These are phyloP conservation scores for Tromatobia lineatoria DNA, from an alignment of 2,888 invertebrate genomes.

Conservation along the genomic window DNA sequence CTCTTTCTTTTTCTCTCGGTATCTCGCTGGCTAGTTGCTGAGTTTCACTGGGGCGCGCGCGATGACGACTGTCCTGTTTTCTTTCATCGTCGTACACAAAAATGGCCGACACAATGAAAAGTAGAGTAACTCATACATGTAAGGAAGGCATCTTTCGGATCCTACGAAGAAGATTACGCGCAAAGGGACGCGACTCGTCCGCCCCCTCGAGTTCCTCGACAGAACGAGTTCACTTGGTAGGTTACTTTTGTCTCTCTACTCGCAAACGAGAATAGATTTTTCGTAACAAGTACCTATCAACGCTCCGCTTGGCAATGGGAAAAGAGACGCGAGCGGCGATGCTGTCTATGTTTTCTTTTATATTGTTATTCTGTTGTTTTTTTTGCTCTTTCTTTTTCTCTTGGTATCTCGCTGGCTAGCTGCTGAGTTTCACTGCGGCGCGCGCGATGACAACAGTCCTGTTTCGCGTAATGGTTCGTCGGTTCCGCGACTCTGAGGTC, in stretches of 20 bases:
- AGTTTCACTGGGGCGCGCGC: slow-evolving; percentile 48
- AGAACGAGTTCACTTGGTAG: not conserved
- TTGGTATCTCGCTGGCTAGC: slow-evolving; percentile 28
- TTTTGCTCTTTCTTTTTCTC: slow-evolving; percentile 36
- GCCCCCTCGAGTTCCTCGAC: not conserved
- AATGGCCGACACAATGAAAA: no score
- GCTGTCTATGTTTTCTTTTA: not conserved
- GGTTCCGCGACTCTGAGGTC: slow-evolving; percentile 56
- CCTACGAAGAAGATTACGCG: no score
- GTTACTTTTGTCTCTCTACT: not conserved
- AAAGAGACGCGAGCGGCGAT: slow-evolving; percentile 12
- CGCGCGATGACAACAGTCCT: slow-evolving; percentile 50
- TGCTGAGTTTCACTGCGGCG: slow-evolving; percentile 49
- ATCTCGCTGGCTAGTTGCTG: slow-evolving; percentile 37
- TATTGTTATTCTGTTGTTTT: not conserved
- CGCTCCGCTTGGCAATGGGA: slow-evolving; percentile 21
- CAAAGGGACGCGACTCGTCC: no score
- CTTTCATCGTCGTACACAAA: no score
- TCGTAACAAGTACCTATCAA: slow-evolving; percentile 9
- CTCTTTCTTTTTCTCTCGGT: slow-evolving; percentile 27
- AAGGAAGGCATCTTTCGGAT: no score
- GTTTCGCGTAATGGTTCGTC: slow-evolving; percentile 64
- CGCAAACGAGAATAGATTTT: not conserved
- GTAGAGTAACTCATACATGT: no score
- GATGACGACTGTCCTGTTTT: slow-evolving; percentile 56